These are phyloP conservation scores for Sus cebifrons DNA, from an alignment of 2,797 vertebrate species.

Conservation along the genomic window DNA sequence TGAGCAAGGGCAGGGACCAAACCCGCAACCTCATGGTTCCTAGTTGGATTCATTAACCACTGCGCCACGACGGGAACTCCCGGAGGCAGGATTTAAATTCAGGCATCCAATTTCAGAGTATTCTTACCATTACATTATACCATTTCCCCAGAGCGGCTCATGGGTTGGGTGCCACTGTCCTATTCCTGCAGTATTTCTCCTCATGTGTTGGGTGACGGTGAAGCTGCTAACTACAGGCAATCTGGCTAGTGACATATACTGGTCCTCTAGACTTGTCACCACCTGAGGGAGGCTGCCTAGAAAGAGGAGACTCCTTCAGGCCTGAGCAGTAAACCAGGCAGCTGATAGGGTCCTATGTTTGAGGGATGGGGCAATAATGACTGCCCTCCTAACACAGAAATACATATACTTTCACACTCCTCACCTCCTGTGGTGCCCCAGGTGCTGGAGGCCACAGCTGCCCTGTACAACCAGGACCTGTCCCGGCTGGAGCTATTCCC, in stretches of 20 bases:
- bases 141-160: neutral
- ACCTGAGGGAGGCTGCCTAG: neutral
- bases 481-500: constrained; percentile 95
- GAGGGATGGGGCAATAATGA: neutral
- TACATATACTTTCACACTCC: neutral
- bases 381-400: neutral
- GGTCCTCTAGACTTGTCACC: neutral
- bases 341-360: neutral
- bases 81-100: constrained; percentile 26
- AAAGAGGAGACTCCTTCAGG: neutral
- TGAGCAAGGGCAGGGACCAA: too few relatives aligned
- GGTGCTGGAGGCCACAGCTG: constrained; percentile 87
- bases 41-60: too few relatives aligned
- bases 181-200: neutral
- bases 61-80: too few relatives aligned
- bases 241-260: neutral
- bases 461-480: constrained; percentile 92
- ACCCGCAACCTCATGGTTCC: too few relatives aligned
- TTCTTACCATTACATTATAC: neutral
- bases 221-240: neutral
- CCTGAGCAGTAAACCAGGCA: neutral
- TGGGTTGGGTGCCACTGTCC: neutral
- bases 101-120: neutral
- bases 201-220: neutral
- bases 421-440: constrained; percentile 41